Evolutionary conservation across 2,113 vertebrate species (phyloP), one percentile per base, ranked within the genome.

Genomic region (Nerophis ophidion): DNA sequence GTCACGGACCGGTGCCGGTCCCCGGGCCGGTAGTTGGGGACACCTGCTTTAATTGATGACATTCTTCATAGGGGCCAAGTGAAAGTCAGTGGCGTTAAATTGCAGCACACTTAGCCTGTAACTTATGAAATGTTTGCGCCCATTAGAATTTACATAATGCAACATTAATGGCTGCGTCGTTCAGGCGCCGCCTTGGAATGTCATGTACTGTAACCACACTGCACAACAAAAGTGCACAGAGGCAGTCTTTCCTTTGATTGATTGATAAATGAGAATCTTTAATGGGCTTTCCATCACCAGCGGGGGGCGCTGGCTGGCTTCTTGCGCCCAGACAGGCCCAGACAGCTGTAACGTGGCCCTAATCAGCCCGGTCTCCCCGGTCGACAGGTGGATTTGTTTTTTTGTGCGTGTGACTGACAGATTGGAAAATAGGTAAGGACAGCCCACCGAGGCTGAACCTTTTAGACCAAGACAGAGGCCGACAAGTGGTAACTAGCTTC

Each of bases 351-450:
- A 76, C 68, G 46, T 60, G 19, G 54, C 63, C 73, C 73, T 17
- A 75, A 56, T 85, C 77, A 65, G 80, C 72, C 74, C 76, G 65
- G 81, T 70, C 83, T 84, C 72, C 62, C 40, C 36, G 74, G 80
- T 62, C 70, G 88, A 88, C 81, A 88, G 86, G 84, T 87, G 86
- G 81, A 85, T 89, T 89, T 88, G 86, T 89, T 86, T 85, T 79
- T 60, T 56, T 56, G 36, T 17, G 63, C 67, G 74, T 71, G 82
- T 86, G 90, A 90, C 80, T 84, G 88, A 87, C 88, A 88, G 87
- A 83, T 85, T 75, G 71, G 78, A 80, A 80, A 90, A 90, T 86
- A 77, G 72, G 76, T 84, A 76, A 86, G 83, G 88, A 87, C 89
- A 89, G 84, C 70, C 84, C 86, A 86, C 78, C 88, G 84, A 85